phyloP scores from a whole-genome alignment of 2,888 invertebrate genomes.

The Heliconius charithonia region DNA sequence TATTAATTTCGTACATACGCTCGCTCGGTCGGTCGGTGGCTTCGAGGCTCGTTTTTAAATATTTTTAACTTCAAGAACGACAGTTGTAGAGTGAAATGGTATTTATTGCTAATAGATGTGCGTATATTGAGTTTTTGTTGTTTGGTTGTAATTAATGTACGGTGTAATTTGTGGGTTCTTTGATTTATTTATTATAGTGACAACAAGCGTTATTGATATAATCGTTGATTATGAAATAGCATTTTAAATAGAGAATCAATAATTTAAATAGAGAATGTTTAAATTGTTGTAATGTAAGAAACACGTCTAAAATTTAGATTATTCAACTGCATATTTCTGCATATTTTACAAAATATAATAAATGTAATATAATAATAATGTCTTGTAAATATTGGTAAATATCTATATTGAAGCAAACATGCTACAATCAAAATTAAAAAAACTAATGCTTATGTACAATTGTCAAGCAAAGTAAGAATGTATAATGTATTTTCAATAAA shows the following conservation, averaged over 20 bases:
- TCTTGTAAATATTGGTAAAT: no score
- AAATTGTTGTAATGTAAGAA: background rate
- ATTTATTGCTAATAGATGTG: slow-evolving; percentile 26
- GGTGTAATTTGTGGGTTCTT: background rate
- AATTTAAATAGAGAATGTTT: no score
- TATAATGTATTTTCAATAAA: no score
- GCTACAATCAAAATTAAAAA: no score
- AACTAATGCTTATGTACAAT: no score
- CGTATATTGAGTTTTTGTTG: background rate
- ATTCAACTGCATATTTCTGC: background rate
- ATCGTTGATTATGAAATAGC: no score
- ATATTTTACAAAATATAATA: background rate
- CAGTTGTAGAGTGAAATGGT: slow-evolving; percentile 30
- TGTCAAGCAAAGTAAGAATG: background rate
- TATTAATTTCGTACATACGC: slow-evolving; percentile 61
- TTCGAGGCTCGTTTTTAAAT: slow-evolving; percentile 35
- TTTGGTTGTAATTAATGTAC: background rate
- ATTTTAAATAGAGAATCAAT: no score
- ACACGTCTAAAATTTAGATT: background rate
- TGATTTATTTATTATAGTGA: background rate
- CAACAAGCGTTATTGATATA: no score
- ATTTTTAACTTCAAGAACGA: slow-evolving; percentile 42
- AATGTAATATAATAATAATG: no score
- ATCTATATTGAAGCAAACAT: no score
- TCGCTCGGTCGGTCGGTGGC: background rate